These are phyloP conservation scores for Osedax fenrisi DNA, from an alignment of 2,888 invertebrate species.

Conservation along the genomic window DNA sequence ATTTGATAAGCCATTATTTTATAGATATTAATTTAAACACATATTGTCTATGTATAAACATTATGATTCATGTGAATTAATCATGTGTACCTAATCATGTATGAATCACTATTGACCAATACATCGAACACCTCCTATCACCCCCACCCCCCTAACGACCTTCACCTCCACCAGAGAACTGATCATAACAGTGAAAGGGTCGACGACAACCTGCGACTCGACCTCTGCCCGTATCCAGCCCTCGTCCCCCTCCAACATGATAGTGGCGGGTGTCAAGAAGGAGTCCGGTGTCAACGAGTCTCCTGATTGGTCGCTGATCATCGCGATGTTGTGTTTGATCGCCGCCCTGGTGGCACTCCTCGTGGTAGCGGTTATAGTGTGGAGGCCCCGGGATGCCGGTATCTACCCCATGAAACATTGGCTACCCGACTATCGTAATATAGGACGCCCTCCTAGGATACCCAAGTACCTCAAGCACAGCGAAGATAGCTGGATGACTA, in stretches of 20 bases:
- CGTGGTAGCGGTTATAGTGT: slow-evolving; percentile 45
- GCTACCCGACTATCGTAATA: slow-evolving; percentile 45
- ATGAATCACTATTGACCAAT: no score
- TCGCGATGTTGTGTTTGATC: slow-evolving; percentile 44
- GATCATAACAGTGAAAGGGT: slow-evolving; percentile 42
- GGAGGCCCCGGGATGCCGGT: slow-evolving; percentile 44
- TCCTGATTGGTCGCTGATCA: slow-evolving; percentile 47
- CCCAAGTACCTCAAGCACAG: slow-evolving; percentile 44
- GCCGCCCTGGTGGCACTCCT: slow-evolving; percentile 41
- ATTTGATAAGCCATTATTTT: no score
- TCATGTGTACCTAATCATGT: no score
- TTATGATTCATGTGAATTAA: no score
- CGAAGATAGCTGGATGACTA: slow-evolving; percentile 40
- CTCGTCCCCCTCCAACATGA: slow-evolving; percentile 41
- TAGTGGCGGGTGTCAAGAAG: slow-evolving; percentile 40
- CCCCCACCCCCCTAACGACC: not conserved
- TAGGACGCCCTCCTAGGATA: slow-evolving; percentile 44
- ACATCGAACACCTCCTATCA: no score
- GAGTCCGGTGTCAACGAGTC: slow-evolving; percentile 40
- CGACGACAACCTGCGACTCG: slow-evolving; percentile 41
- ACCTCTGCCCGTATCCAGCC: slow-evolving; percentile 39
- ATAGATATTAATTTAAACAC: no score
- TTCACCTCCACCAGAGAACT: slow-evolving; percentile 38
- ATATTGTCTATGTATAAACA: no score
- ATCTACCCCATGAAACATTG: slow-evolving; percentile 49